Evolutionary conservation across 2,888 invertebrate species (phyloP), one percentile per base, ranked within the genome.

Genomic region (Girardia tigrina): DNA sequence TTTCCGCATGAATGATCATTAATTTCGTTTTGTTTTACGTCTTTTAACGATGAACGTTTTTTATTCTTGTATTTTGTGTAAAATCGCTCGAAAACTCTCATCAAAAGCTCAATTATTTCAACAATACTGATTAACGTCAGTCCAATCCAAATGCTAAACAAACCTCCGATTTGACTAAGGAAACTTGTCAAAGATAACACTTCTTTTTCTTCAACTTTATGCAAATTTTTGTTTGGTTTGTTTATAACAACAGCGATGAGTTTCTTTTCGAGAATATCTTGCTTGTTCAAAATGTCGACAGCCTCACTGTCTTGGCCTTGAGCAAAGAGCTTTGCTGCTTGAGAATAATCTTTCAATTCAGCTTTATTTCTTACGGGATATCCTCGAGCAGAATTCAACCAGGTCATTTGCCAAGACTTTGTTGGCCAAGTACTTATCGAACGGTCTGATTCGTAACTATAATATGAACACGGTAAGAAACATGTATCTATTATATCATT

Each of bases 351-450:
- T 23, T n/a, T 28, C 28, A 77, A 23, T 20, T 77, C 77, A 12
- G 71, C 29, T 12, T 71, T 29, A 26, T 71, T 26, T 1, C 70
- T 26, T 23, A 29, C 26, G 8, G 26, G 27, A 0, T 20, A 26
- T 16, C 70, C 28, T 1, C 42, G n/a, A 1, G 6, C 26, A 20
- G 28, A 56, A 23, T 36, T 29, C 29, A 77, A 72, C 77, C 71
- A 77, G 42, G 75, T 36, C 23, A 77, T 27, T 29, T 77, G 77
- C 76, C 76, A 77, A 8, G 76, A 29, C 42, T 77, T 77, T 42
- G 77, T 70, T 16, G 77, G 77, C 77, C 77, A 77, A 12, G 36
- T 72, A 16, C 77, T 77, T 20, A 71, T 77, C 1, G 77, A 77
- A 8, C 71, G 29, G 27, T 72, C 72, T 0, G 72, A 26, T 20